Base-by-base conservation (phyloP, 2,797 vertebrate genomes). In the Bradypodion pumilum region DNA sequence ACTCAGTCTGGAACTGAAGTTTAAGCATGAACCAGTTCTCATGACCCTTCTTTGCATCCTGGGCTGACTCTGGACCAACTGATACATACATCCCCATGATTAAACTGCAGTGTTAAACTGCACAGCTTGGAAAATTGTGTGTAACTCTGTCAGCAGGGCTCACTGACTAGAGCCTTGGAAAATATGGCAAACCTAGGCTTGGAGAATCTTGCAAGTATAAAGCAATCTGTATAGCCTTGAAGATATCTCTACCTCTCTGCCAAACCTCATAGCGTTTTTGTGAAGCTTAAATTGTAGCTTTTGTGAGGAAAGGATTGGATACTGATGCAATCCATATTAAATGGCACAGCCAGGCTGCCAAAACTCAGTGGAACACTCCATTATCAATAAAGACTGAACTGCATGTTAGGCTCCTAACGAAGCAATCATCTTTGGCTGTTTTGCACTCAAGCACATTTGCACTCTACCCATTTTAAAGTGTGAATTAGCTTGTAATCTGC, bases 11-110 rank as follows among this genome's bases (percentile, higher is more conserved):
- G 37, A 80, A 80, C 35, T 80, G 15, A 62, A 66, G 79, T 74
- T 79, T 25, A 74, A 74, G 66, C 12, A 49, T 27, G 70, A 82
- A 72, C 59, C 42, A 46, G 27, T 85, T 80, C 83, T 85, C 70
- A 80, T 74, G 60, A 80, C 46, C 29, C 49, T 56, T 32, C 44
- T 72, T 65, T 73, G 59, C 76, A 73, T 52, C 37, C 27, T 74
- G 46, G 78, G 59, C 37, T 79, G 76, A 66, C n/a, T 80, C 42
- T 62, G n/a, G 60, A 46, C 44, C 44, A 79, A n/a, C 37, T 42
- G 37, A 74, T 78, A 72, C 56, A 56, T 49, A 49, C 52, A 15
- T 56, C 35, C 49, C 29, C 13, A 66, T 10, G 23, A 74, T 79
- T 4, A 66, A 42, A 80, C 15, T 40, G 16, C n/a, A 44, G 8